Percentiles rank a stretch among this genome's conserved stretches.
Conservation (phyloP, 1,140 invertebrate species). For the Bombus soroeensis region DNA sequence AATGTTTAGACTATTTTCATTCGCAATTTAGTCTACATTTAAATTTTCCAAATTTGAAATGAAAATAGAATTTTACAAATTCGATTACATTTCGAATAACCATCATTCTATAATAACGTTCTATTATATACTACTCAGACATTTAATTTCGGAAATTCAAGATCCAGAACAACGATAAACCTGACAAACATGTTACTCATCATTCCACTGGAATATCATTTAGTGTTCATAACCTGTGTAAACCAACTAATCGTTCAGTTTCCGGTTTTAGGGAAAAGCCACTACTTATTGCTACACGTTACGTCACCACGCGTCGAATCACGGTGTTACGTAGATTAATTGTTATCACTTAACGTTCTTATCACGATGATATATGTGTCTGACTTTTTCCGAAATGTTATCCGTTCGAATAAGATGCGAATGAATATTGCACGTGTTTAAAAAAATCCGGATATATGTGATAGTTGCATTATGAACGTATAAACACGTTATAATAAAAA, state of each 20-base stretch:
- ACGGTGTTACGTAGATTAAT: slow-evolving; percentile 9
- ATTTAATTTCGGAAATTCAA: neutral
- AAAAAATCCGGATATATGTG: too few species aligned
- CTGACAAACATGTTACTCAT: neutral
- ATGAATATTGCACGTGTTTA: neutral
- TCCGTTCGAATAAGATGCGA: too few species aligned
- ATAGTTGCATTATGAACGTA: too few species aligned
- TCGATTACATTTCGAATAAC: neutral
- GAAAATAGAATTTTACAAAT: neutral
- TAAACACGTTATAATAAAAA: too few species aligned
- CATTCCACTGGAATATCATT: neutral
- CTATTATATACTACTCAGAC: too few species aligned
- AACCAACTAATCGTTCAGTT: slow-evolving; percentile 19
- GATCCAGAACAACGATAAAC: neutral
- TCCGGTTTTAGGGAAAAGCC: slow-evolving; percentile 37
- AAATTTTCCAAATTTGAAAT: neutral
- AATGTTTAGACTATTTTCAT: neutral
- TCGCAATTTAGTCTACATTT: neutral
- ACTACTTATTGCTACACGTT: neutral
- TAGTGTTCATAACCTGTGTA: neutral
- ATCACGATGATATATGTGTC: neutral
- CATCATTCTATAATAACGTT: neutral
- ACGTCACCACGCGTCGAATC: slow-evolving; percentile 28
- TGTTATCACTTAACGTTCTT: slow-evolving; percentile 25
- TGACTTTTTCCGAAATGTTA: neutral